phyloP scores from a whole-genome alignment of 2,113 vertebrate species.

The Heterotilapia buettikoferi region DNA sequence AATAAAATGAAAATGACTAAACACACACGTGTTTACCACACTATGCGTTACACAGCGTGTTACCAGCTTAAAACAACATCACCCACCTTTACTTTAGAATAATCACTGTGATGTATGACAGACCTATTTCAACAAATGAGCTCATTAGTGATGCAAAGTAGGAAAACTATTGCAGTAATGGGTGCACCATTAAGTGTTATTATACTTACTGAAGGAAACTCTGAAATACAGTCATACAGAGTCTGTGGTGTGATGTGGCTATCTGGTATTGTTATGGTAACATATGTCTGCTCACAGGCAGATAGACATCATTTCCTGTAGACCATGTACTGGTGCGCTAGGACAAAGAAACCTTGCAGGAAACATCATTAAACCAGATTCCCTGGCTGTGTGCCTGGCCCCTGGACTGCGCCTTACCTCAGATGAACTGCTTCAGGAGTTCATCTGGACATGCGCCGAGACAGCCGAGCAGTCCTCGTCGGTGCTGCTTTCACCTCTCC shows the following conservation, averaged over 20 bases:
- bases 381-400: background rate
- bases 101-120: background rate
- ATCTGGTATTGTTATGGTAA: background rate
- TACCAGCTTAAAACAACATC: background rate
- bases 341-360: background rate
- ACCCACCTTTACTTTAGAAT: background rate
- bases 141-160: background rate
- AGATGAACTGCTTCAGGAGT: background rate
- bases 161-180: background rate
- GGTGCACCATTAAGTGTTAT: background rate
- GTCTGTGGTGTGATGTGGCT: background rate
- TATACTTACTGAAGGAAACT: background rate
- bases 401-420: background rate
- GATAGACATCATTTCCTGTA: background rate
- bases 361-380: background rate
- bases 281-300: background rate
- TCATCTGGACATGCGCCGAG: background rate
- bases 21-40: background rate
- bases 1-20: accelerated
- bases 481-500: background rate
- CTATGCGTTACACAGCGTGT: background rate
- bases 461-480: background rate
- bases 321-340: background rate
- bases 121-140: background rate
- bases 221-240: background rate